Evolutionary conservation across 2,113 vertebrate species (phyloP).

Genomic region (Irena cyanogastra): DNA sequence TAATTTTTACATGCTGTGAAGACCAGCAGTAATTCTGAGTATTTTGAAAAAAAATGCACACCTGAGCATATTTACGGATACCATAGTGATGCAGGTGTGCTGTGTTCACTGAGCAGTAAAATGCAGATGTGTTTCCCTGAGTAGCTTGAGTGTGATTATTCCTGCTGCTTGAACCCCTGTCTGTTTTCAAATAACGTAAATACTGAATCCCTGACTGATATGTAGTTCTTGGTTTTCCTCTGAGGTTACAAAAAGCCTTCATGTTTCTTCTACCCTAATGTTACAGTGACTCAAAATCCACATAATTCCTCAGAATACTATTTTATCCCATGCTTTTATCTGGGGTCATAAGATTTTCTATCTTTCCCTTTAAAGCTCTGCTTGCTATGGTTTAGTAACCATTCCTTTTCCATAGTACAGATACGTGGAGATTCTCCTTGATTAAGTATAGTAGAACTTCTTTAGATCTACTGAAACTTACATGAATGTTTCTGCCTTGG

Average conservation of each 20-base stretch:
- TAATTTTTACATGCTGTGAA: background rate
- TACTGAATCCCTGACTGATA: background rate
- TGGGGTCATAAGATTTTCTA: background rate
- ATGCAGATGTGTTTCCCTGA: background rate
- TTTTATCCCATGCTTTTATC: background rate
- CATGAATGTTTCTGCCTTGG: background rate
- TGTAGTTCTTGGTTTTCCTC: background rate
- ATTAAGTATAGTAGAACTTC: background rate
- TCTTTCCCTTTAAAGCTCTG: background rate
- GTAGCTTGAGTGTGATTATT: background rate
- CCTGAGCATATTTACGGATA: background rate
- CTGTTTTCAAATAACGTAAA: background rate
- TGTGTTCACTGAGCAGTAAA: background rate
- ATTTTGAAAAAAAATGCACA: background rate
- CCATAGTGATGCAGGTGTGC: background rate
- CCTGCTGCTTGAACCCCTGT: background rate
- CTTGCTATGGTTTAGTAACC: background rate
- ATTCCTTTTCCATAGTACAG: background rate
- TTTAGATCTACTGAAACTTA: background rate
- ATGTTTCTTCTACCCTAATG: background rate
- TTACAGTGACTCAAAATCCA: background rate
- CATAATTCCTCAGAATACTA: background rate
- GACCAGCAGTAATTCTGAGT: background rate
- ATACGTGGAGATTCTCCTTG: background rate
- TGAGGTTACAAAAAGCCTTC: background rate